Conservation (phyloP, 2,888 invertebrate genomes). For the Cheiracanthium punctorium region DNA sequence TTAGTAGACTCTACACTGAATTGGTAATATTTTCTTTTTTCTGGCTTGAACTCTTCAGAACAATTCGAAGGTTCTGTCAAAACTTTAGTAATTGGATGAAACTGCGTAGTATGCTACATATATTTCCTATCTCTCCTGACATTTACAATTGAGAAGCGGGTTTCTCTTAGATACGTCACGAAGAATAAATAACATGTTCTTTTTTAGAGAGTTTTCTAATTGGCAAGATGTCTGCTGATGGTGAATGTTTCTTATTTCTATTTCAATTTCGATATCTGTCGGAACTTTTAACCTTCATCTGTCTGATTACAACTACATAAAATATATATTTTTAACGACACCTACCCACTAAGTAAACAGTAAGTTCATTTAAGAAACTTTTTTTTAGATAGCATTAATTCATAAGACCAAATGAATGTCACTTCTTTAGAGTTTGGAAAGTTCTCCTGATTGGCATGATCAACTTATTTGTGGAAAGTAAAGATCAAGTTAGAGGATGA, state of each 20-base stretch:
- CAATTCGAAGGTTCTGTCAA: slow-evolving; percentile 25
- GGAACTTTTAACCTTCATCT: slow-evolving; percentile 21
- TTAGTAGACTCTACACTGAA: no score
- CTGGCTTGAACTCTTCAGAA: neutral
- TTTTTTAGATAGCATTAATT: no score
- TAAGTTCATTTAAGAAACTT: no score
- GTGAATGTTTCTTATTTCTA: neutral
- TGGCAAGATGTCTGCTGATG: slow-evolving; percentile 38
- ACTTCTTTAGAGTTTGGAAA: no score
- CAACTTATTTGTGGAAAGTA: no score
- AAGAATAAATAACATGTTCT: slow-evolving; percentile 29
- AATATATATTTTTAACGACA: neutral
- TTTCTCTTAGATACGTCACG: slow-evolving; percentile 24
- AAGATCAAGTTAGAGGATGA: no score
- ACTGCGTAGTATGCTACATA: neutral
- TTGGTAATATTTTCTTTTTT: no score
- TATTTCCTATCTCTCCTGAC: slow-evolving; percentile 24
- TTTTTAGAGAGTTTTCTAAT: slow-evolving; percentile 34
- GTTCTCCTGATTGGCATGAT: no score
- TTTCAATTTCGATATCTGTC: neutral
- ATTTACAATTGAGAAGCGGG: slow-evolving; percentile 14
- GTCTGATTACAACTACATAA: neutral
- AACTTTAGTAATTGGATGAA: slow-evolving; percentile 52
- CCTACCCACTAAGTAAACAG: neutral
- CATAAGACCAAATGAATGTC: no score